phyloP scores from a whole-genome alignment of 1,140 invertebrate species.

The Listronotus oregonensis region DNA sequence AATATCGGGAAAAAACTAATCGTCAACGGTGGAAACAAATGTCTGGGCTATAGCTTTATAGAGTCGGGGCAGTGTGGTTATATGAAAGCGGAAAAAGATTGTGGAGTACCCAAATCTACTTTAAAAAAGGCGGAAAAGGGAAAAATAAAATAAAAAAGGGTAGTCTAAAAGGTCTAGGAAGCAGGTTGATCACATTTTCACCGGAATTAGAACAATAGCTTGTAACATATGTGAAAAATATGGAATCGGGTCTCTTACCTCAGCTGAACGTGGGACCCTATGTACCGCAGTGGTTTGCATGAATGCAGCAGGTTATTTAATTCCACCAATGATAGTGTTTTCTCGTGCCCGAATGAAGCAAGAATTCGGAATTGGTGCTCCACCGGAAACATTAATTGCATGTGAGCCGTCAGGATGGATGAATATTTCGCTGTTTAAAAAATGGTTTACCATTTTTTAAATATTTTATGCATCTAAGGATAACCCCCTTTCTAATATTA shows the following conservation, averaged over 20 bases:
- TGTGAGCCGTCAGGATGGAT: too few relatives aligned
- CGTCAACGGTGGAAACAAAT: not conserved
- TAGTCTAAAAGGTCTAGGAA: constrained; percentile 1
- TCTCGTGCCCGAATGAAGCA: too few relatives aligned
- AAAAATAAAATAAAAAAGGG: not conserved
- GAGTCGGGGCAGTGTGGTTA: not conserved
- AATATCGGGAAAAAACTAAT: not conserved
- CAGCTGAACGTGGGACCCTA: constrained; percentile 57
- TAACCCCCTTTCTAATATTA: too few relatives aligned
- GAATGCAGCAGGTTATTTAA: constrained; percentile 4
- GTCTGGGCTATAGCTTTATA: not conserved
- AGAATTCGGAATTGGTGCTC: too few relatives aligned
- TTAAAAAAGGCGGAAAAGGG: not conserved
- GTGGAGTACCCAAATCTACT: not conserved
- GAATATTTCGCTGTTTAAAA: too few relatives aligned
- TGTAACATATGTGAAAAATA: constrained; percentile 7
- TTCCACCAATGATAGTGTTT: too few relatives aligned
- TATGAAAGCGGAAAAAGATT: not conserved
- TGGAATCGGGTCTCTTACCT: constrained; percentile 46
- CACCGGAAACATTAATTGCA: too few relatives aligned
- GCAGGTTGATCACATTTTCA: not conserved
- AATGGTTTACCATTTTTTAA: too few relatives aligned
- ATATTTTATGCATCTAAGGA: too few relatives aligned
- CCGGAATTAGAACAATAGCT: not conserved
- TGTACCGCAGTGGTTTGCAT: constrained; percentile 53